These are phyloP conservation scores for Paracanthobrama guichenoti DNA, from an alignment of 2,113 vertebrate species.

Conservation along the genomic window DNA sequence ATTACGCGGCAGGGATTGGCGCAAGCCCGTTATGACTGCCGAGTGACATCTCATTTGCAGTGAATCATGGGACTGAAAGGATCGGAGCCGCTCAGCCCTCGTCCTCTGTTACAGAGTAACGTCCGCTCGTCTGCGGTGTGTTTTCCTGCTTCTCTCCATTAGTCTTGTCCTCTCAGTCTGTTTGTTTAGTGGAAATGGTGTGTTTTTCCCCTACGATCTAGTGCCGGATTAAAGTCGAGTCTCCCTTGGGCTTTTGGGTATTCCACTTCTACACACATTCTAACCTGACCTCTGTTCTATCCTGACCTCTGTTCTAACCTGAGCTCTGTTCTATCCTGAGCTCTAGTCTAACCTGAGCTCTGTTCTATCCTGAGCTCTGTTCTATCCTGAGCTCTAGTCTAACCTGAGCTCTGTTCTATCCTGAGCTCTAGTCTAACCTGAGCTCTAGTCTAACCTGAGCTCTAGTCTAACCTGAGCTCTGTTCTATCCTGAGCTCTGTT, in stretches of 20 bases:
- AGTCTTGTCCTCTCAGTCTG: background rate
- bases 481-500: too few relatives aligned
- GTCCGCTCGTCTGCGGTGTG: background rate
- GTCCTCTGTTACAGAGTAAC: conserved; percentile 2
- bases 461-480: too few relatives aligned
- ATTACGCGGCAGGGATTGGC: conserved; percentile 71
- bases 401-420: too few relatives aligned
- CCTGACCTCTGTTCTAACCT: too few relatives aligned
- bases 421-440: too few relatives aligned
- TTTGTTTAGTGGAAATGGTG: background rate
- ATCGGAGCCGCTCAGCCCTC: conserved; percentile 54
- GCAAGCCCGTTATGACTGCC: conserved; percentile 71
- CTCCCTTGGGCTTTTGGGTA: background rate
- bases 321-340: too few relatives aligned
- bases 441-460: too few relatives aligned
- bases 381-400: too few relatives aligned
- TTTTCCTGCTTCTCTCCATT: conserved; percentile 39
- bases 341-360: too few relatives aligned
- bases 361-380: too few relatives aligned
- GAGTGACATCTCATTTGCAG: conserved; percentile 80
- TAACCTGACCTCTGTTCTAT: too few relatives aligned
- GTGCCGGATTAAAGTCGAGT: background rate
- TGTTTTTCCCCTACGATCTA: background rate
- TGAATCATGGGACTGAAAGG: conserved; percentile 73
- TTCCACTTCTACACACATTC: too few relatives aligned